Percentiles rank a stretch among this genome's conserved stretches.
Conservation (phyloP, 1,140 invertebrate species). For the Hypsibius dujardini region DNA sequence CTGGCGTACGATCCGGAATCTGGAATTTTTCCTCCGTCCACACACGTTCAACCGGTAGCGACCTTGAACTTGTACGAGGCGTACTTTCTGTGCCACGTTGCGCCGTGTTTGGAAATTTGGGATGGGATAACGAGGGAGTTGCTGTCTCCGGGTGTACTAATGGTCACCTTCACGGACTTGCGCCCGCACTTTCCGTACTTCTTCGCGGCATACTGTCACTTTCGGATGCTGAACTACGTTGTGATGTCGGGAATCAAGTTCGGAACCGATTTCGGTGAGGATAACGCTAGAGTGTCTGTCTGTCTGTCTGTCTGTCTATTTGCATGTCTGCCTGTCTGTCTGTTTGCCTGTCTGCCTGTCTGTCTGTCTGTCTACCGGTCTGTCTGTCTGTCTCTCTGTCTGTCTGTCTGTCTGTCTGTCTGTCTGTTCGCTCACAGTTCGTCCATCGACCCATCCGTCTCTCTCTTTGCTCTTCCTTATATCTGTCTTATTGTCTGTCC, state of each 20-base stretch:
- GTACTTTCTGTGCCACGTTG: not conserved
- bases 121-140: not conserved
- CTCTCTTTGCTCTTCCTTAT: too few species aligned
- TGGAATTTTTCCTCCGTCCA: not conserved
- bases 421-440: too few species aligned
- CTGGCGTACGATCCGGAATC: not conserved
- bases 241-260: conserved; percentile 6
- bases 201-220: conserved; percentile 14
- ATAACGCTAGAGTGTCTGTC: too few species aligned
- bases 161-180: not conserved
- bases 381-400: too few species aligned
- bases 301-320: too few species aligned
- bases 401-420: too few species aligned
- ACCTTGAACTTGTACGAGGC: conserved; percentile 9
- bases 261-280: conserved; percentile 1
- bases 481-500: too few species aligned
- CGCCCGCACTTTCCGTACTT: not conserved
- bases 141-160: not conserved
- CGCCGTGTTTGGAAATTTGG: not conserved
- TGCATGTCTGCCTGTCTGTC: too few species aligned
- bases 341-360: too few species aligned
- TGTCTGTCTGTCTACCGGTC: too few species aligned
- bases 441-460: too few species aligned
- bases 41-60: not conserved
- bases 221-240: not conserved